Percentiles rank a stretch among this genome's conserved stretches.
phyloP scores from a whole-genome alignment of 1,140 invertebrate genomes.

The Monochamus saltuarius region DNA sequence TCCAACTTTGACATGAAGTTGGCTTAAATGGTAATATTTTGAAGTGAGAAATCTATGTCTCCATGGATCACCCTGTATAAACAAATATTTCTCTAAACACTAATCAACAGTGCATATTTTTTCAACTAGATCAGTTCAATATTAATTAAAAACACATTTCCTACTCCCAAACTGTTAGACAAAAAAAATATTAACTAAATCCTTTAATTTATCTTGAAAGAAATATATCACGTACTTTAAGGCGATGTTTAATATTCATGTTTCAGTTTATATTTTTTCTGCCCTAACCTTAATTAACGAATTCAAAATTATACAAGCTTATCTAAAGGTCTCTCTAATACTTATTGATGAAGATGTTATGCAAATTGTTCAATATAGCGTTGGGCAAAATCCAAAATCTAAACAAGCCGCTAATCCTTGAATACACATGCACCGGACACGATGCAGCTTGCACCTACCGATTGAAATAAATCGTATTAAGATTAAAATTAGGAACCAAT shows the following conservation, averaged over 20 bases:
- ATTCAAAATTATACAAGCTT: background rate
- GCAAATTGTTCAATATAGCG: constrained; percentile 8
- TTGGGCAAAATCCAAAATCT: constrained; percentile 8
- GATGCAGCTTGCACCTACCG: constrained; percentile 12
- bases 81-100: no score
- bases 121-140: no score
- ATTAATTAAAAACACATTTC: no score
- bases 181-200: background rate
- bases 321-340: background rate
- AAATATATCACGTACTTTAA: background rate
- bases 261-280: background rate
- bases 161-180: no score
- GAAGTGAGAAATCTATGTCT: no score
- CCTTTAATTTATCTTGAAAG: background rate
- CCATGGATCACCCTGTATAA: no score
- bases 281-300: background rate
- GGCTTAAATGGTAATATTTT: no score
- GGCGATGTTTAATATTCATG: background rate
- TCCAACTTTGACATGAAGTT: no score
- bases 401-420: constrained; percentile 24
- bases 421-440: constrained; percentile 11
- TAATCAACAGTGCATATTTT: no score
- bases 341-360: constrained; percentile 6
- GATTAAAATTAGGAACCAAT: constrained; percentile 9
- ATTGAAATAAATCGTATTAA: constrained; percentile 15